Conservation (phyloP, 1,140 invertebrate genomes). For the Thrips palmi region DNA sequence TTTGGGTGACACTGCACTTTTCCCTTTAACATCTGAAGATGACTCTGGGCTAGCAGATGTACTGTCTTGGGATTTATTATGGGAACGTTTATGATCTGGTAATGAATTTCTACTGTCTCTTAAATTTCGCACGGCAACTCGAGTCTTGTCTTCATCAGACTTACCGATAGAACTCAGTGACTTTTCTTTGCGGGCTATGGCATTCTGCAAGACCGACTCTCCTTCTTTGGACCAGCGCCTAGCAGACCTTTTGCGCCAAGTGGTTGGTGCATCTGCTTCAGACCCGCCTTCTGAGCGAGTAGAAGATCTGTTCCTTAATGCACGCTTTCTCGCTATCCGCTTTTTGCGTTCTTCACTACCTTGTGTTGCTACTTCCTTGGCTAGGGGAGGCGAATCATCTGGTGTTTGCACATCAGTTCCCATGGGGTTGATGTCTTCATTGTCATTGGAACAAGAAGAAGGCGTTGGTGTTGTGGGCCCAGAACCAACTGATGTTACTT, state of each 20-base stretch:
- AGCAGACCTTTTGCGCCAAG: conserved; percentile 20
- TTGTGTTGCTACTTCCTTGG: too few species aligned
- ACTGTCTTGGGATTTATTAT: conserved; percentile 1
- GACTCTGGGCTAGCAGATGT: conserved; percentile 4
- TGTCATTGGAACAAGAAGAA: too few species aligned
- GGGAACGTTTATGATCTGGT: not conserved
- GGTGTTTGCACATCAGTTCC: too few species aligned
- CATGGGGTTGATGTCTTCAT: too few species aligned
- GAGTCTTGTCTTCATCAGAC: conserved; percentile 11
- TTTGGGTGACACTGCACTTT: conserved; percentile 6
- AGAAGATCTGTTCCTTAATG: too few species aligned
- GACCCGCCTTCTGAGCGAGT: too few species aligned
- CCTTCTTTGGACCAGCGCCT: conserved; percentile 19
- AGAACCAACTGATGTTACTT: too few species aligned
- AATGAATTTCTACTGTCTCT: conserved; percentile 6
- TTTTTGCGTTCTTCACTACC: too few species aligned
- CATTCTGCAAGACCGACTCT: conserved; percentile 21
- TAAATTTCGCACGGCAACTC: conserved; percentile 11
- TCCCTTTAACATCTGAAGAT: not conserved
- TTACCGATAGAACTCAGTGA: conserved; percentile 17
- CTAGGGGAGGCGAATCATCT: too few species aligned
- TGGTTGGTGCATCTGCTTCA: too few species aligned
- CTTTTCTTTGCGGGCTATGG: conserved; percentile 22
- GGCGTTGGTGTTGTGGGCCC: too few species aligned
- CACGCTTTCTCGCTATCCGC: too few species aligned